Evolutionary conservation across 2,888 invertebrate species (phyloP).

Genomic region (Drosophila engyochracea): DNA sequence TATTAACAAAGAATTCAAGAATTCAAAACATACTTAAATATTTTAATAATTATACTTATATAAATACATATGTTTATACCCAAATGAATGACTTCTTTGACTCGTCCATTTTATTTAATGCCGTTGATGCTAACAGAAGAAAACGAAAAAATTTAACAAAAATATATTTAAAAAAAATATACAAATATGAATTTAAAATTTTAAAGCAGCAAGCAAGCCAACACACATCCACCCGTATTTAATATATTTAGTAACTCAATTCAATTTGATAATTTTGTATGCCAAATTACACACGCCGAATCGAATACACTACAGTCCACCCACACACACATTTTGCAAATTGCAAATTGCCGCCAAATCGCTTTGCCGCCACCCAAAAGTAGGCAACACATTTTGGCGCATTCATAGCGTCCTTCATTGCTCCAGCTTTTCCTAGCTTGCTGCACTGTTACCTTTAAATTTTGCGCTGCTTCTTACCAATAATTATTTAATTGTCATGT

Average conservation of each 20-base stretch:
- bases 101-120: slow-evolving; percentile 85
- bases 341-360: slow-evolving; percentile 20
- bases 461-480: slow-evolving; percentile 26
- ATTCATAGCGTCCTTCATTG: slow-evolving; percentile 16
- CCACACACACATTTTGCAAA: slow-evolving; percentile 20
- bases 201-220: slow-evolving; percentile 62
- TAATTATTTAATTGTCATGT: slow-evolving; percentile 5
- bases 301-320: slow-evolving; percentile 21
- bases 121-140: slow-evolving; percentile 83
- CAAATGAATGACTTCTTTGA: slow-evolving; percentile 85
- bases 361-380: slow-evolving; percentile 31
- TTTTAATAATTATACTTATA: slow-evolving; percentile 56
- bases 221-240: slow-evolving; percentile 36
- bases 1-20: slow-evolving; percentile 38
- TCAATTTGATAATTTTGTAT: slow-evolving; percentile 38
- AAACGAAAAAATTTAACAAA: slow-evolving; percentile 62
- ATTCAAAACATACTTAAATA: slow-evolving; percentile 54
- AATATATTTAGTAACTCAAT: slow-evolving; percentile 1
- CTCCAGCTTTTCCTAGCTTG: slow-evolving; percentile 41
- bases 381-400: slow-evolving; percentile 44
- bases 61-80: slow-evolving; percentile 70
- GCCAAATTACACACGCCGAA: slow-evolving; percentile 29
- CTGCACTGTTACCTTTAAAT: slow-evolving; percentile 38
- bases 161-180: slow-evolving; percentile 33
- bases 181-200: slow-evolving; percentile 51